Base-by-base conservation (phyloP, 2,797 vertebrate species). In the Parauchenoglanis ngamensis region DNA sequence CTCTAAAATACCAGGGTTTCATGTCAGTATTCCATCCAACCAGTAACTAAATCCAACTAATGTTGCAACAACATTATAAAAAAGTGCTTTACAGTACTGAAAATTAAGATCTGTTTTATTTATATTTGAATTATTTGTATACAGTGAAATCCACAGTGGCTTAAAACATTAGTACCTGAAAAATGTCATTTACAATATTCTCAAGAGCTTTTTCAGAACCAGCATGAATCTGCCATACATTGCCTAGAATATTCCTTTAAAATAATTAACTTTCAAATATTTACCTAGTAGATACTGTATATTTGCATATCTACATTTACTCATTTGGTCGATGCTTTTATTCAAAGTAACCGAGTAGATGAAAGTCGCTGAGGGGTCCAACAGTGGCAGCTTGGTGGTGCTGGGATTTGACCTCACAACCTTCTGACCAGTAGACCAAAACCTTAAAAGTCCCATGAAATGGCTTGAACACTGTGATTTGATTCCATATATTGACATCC, bases 1-100 rank as follows among this genome's bases (percentile, higher is more conserved):
- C 15, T 52, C 49, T 52, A 54, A 77, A 77, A 77, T 77, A 52
- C 13, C 7, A 52, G 73, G 73, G 54, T 54, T 77, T 77, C 77
- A 28, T 35, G 54, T 23, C 54, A 79, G 77, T 12, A 23, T 79
- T 79, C 31, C 12, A 79, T 59, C 17, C 19, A 59, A 57, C 19
- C 28, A 79, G 77, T 10, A 59, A 79, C 19, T 25, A 40, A 57
- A 49, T 49, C 49, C 49, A 49, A 49, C 49, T 49, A 56, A 79
- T 79, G 28, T 35, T 57, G 31, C 4, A 40, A 40, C 40, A 40
- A 40, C 2, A n/a, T n/a, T n/a, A n/a, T n/a, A 57, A 79, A 35
- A 57, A 35, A 79, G 1, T 65, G 3, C 21, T 35, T 11, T 85
- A 52, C 46, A 78, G 0, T 28, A 35, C 4, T 86, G 31, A 1